phyloP scores from a whole-genome alignment of 92 coral and sea anemone species.

The Siderastrea radians region DNA sequence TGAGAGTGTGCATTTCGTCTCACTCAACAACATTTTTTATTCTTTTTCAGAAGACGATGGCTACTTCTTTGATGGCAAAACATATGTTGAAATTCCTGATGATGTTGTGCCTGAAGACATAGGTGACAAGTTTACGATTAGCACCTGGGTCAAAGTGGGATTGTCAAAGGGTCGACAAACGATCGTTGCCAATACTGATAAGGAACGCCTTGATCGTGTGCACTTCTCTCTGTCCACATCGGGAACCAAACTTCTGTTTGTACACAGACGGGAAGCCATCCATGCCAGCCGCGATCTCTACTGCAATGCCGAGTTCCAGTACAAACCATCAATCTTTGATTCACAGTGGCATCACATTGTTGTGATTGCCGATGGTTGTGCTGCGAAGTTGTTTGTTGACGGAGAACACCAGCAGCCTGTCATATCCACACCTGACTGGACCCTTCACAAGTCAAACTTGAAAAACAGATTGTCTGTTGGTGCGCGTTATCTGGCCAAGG shows the following conservation, averaged over 20 bases:
- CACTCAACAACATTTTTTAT: neutral
- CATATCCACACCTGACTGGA: slow-evolving; percentile 75
- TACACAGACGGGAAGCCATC: slow-evolving; percentile 85
- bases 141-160: slow-evolving; percentile 87
- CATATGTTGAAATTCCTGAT: slow-evolving; percentile 77
- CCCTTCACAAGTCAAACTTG: slow-evolving; percentile 86
- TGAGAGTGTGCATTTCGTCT: no score
- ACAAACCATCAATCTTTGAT: slow-evolving; percentile 84
- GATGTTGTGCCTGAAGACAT: slow-evolving; percentile 75
- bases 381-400: slow-evolving; percentile 74
- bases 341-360: slow-evolving; percentile 91
- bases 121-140: slow-evolving; percentile 83
- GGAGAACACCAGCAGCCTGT: slow-evolving; percentile 54
- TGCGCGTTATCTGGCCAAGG: slow-evolving; percentile 89
- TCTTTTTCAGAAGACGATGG: slow-evolving; percentile 67
- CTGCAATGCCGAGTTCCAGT: slow-evolving; percentile 82
- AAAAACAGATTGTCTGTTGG: slow-evolving; percentile 78
- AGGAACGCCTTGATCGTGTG: slow-evolving; percentile 83
- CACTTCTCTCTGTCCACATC: slow-evolving; percentile 86
- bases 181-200: slow-evolving; percentile 86
- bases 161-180: slow-evolving; percentile 71
- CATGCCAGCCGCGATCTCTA: slow-evolving; percentile 84
- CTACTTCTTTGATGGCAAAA: slow-evolving; percentile 81
- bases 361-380: slow-evolving; percentile 77
- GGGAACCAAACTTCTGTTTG: slow-evolving; percentile 73